phyloP scores from a whole-genome alignment of 2,113 vertebrate genomes.

The Neotoma lepida region DNA sequence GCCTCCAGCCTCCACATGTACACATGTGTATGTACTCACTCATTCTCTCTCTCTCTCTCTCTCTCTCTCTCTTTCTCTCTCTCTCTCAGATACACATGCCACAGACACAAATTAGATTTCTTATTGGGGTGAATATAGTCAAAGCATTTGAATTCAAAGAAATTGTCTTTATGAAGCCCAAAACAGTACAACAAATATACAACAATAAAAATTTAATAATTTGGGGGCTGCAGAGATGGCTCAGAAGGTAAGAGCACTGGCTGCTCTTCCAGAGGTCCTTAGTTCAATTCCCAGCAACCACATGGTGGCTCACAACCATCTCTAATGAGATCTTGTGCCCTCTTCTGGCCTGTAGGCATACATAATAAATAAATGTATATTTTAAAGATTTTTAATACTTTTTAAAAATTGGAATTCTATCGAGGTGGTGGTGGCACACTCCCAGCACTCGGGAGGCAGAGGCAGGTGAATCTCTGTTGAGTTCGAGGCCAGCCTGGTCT shows the following conservation, averaged over 20 bases:
- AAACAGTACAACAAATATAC: background rate
- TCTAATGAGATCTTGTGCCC: background rate
- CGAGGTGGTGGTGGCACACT: too few relatives aligned
- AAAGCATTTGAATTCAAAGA: background rate
- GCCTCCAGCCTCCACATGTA: background rate
- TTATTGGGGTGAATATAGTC: background rate
- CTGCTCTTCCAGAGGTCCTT: background rate
- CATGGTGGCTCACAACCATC: background rate
- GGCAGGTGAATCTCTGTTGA: too few relatives aligned
- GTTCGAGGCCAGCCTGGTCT: too few relatives aligned
- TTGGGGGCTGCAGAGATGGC: background rate
- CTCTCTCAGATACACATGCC: background rate
- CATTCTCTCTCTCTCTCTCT: background rate
- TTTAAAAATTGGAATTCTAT: background rate
- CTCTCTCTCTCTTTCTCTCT: background rate
- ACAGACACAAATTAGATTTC: background rate
- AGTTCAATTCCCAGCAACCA: background rate
- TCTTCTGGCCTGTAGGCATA: background rate
- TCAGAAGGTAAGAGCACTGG: background rate
- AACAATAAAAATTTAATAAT: background rate
- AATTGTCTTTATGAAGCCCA: background rate
- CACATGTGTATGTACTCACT: background rate
- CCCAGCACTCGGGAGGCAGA: too few relatives aligned
- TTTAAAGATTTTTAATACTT: background rate
- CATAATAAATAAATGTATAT: background rate